Conservation (phyloP, 2,797 vertebrate genomes). For the Tangara arthus region DNA sequence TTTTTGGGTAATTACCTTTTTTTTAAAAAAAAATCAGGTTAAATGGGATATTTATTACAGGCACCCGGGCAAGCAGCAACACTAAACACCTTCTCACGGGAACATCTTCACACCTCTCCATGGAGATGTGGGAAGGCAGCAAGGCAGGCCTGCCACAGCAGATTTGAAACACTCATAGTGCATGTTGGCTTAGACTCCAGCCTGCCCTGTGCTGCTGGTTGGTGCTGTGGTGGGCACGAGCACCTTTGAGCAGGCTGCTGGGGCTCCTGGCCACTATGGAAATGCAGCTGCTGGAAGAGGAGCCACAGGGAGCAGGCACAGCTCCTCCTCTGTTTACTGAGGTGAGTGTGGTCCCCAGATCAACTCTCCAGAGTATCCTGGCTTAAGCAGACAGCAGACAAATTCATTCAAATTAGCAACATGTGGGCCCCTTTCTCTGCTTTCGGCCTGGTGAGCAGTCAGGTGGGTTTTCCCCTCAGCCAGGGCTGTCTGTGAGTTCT, state of each 20-base stretch:
- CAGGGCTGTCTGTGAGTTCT: neutral
- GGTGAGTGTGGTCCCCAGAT: fast-evolving
- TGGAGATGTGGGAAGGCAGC: fast-evolving
- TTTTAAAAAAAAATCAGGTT: neutral
- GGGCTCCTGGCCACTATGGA: neutral
- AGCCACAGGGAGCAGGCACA: neutral
- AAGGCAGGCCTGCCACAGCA: neutral
- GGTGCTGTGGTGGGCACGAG: fast-evolving
- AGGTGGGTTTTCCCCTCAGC: neutral
- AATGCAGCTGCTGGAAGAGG: neutral
- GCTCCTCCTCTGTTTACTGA: neutral
- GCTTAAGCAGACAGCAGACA: neutral
- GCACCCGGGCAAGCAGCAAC: neutral
- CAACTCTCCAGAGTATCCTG: neutral
- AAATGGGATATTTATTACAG: neutral
- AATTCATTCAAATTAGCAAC: neutral
- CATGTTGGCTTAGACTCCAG: neutral
- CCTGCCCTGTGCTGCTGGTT: neutral
- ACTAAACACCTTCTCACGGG: neutral
- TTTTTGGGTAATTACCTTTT: neutral
- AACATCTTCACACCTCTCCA: neutral
- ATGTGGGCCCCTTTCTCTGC: neutral
- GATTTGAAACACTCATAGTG: neutral
- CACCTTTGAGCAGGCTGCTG: neutral
- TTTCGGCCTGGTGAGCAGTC: fast-evolving